Evolutionary conservation across 2,113 vertebrate species (phyloP).

Genomic region (Rafetus swinhoei): DNA sequence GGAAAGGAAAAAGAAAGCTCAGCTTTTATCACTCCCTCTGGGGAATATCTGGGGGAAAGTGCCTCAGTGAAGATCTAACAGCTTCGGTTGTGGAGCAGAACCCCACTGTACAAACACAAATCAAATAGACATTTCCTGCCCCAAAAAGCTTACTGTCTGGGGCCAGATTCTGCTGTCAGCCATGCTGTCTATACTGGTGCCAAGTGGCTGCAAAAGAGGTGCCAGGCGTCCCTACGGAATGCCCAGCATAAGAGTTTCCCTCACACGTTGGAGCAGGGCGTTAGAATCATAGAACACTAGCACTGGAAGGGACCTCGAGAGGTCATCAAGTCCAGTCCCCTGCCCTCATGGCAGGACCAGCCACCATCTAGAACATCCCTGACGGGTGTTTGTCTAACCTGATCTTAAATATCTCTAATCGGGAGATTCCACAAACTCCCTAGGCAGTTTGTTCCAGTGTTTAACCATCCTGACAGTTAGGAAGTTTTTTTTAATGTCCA

Average conservation of each 20-base stretch:
- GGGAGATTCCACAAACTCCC: too few relatives aligned
- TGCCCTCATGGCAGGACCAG: too few relatives aligned
- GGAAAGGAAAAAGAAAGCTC: neutral
- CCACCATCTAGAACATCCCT: too few relatives aligned
- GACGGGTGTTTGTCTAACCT: too few relatives aligned
- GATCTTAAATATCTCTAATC: too few relatives aligned
- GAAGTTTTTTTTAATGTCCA: too few relatives aligned
- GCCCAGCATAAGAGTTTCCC: neutral
- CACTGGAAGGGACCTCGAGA: too few relatives aligned
- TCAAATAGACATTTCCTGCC: neutral
- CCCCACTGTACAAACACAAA: rapidly evolving
- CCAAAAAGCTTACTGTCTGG: neutral
- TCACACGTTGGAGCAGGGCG: neutral
- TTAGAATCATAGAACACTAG: too few relatives aligned
- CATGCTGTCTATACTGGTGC: neutral
- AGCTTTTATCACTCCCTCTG: neutral
- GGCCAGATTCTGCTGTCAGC: neutral
- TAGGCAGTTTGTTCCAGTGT: too few relatives aligned
- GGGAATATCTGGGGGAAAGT: neutral
- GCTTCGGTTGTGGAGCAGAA: neutral
- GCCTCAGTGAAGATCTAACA: neutral
- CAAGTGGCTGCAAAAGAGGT: neutral
- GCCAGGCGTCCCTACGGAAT: neutral
- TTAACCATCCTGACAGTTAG: too few relatives aligned
- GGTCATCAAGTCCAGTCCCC: too few relatives aligned